Conservation (phyloP, 1,140 invertebrate genomes). For the Hyposmocoma kahamanoa region DNA sequence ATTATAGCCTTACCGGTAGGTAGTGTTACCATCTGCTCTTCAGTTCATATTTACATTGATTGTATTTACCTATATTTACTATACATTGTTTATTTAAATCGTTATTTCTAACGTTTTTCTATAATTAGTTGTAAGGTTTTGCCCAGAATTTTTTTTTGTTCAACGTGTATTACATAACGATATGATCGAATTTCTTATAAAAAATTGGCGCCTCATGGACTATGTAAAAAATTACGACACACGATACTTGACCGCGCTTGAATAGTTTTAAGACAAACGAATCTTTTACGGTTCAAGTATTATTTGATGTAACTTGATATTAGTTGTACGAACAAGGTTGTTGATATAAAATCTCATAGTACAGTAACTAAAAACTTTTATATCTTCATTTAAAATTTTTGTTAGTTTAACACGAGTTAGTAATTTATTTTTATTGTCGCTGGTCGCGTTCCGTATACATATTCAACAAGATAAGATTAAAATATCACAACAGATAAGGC, state of each 20-base stretch:
- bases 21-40: too few species aligned
- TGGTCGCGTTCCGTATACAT: conserved; percentile 20
- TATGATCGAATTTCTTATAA: conserved; percentile 7
- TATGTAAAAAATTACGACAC: conserved; percentile 31
- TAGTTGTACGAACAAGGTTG: not conserved
- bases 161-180: not conserved
- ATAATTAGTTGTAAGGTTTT: too few species aligned
- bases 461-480: conserved; percentile 40
- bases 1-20: too few species aligned
- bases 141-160: too few species aligned
- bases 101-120: too few species aligned
- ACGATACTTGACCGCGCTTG: conserved; percentile 39
- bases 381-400: conserved; percentile 15
- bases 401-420: conserved; percentile 21
- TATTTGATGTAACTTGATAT: conserved; percentile 21
- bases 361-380: not conserved
- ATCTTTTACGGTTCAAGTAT: conserved; percentile 36
- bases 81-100: too few species aligned
- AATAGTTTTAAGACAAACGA: conserved; percentile 35
- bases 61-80: too few species aligned
- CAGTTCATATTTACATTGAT: too few species aligned
- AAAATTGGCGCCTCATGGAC: conserved; percentile 42
- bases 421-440: conserved; percentile 29
- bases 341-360: not conserved
- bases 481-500: conserved; percentile 24